Evolutionary conservation across 2,113 vertebrate species (phyloP).

Genomic region (Atractosteus spatula): DNA sequence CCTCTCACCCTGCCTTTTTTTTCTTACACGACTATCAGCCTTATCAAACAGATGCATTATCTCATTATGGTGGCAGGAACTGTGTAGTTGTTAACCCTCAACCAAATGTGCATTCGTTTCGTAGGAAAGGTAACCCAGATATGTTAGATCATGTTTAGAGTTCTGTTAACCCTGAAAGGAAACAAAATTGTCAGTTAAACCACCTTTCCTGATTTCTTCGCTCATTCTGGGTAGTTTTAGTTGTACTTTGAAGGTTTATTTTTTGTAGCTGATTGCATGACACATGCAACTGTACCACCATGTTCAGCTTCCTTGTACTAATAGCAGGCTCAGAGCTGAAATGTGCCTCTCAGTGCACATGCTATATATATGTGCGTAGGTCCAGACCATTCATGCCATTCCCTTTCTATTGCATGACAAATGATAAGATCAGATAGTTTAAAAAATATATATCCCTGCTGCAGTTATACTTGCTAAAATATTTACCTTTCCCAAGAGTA

Average conservation of each 20-base stretch:
- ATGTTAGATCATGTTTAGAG: slow-evolving; percentile 35
- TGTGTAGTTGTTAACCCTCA: slow-evolving; percentile 47
- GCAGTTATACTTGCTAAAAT: slow-evolving; percentile 54
- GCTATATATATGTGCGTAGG: slow-evolving; percentile 18
- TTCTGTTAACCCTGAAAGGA: slow-evolving; percentile 45
- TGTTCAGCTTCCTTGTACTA: slow-evolving; percentile 46
- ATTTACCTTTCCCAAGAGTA: slow-evolving; percentile 57
- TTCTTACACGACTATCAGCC: slow-evolving; percentile 32
- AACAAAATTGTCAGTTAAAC: slow-evolving; percentile 59
- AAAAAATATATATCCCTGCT: slow-evolving; percentile 43
- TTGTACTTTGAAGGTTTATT: slow-evolving; percentile 37
- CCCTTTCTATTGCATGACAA: slow-evolving; percentile 23
- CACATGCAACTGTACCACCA: slow-evolving; percentile 44
- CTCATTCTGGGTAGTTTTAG: slow-evolving; percentile 37
- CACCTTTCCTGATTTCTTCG: slow-evolving; percentile 50
- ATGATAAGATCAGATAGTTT: slow-evolving; percentile 48
- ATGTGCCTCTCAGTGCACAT: slow-evolving; percentile 18
- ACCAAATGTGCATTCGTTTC: slow-evolving; percentile 55
- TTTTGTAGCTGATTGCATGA: not conserved
- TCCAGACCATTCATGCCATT: not conserved
- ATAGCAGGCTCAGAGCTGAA: slow-evolving; percentile 41
- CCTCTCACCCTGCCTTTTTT: not conserved
- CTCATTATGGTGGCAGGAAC: slow-evolving; percentile 32
- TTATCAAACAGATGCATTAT: slow-evolving; percentile 47
- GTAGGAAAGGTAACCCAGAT: slow-evolving; percentile 46